A percentile compares a stretch with the other conserved stretches of the same genome.
phyloP scores from a whole-genome alignment of 2,797 vertebrate genomes.

The Manis pentadactyla region DNA sequence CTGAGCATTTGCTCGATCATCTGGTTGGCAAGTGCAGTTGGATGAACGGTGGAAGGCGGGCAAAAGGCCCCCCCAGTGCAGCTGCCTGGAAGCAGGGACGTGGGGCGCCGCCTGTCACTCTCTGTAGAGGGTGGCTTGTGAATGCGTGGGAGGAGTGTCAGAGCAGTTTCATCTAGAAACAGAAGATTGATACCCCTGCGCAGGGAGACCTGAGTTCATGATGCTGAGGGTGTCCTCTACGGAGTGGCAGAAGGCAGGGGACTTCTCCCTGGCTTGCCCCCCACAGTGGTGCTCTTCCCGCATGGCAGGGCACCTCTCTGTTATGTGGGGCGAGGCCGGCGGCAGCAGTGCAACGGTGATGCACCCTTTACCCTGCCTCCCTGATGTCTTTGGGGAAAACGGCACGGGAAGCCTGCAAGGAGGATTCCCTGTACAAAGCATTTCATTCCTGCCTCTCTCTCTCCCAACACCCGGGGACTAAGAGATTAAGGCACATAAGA shows the following conservation, averaged over 20 bases:
- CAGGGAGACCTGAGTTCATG: too few species aligned
- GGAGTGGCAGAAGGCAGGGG: fast-evolving
- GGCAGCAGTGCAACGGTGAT: fast-evolving
- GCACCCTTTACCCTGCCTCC: background rate
- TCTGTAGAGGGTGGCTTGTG: background rate
- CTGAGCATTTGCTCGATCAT: slow-evolving; percentile 52
- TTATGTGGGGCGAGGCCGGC: fast-evolving
- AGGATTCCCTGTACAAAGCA: background rate
- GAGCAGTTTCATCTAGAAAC: background rate
- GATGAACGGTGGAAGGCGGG: background rate
- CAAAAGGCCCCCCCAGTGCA: background rate
- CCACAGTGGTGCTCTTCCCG: fast-evolving
- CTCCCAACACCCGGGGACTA: background rate
- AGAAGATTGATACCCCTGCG: background rate
- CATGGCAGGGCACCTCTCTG: too few species aligned
- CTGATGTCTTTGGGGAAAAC: too few species aligned
- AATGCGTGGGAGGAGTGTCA: background rate
- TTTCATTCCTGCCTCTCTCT: background rate
- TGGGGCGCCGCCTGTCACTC: background rate
- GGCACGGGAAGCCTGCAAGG: too few species aligned
- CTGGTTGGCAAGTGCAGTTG: slow-evolving; percentile 30
- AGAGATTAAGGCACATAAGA: background rate
- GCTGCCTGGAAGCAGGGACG: background rate
- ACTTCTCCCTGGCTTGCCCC: too few species aligned
- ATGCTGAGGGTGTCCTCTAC: background rate